Evolutionary conservation across 2,888 invertebrate genomes (phyloP).

Genomic region (Aquatica leii): DNA sequence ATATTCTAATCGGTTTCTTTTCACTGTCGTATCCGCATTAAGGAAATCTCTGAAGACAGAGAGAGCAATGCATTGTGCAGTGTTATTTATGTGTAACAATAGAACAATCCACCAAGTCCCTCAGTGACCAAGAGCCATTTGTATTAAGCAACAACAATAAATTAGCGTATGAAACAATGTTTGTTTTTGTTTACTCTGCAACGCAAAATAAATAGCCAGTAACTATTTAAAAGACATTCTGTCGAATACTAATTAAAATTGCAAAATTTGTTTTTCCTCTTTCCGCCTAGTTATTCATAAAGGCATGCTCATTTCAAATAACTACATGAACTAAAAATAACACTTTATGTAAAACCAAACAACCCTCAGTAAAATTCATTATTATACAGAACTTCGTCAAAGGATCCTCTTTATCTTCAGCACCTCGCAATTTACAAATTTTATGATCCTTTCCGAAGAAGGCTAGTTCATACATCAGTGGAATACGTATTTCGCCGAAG

Average conservation of each 20-base stretch:
- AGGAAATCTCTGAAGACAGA: slow-evolving; percentile 23
- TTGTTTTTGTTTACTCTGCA: not conserved
- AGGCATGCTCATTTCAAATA: slow-evolving; percentile 10
- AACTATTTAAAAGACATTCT: not conserved
- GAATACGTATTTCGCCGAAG: slow-evolving; percentile 41
- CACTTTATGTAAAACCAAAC: slow-evolving; percentile 27
- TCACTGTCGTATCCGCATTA: slow-evolving; percentile 14
- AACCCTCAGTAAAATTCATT: slow-evolving; percentile 27
- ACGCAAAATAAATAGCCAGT: not conserved
- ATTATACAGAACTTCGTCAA: slow-evolving; percentile 35
- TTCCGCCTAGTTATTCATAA: slow-evolving; percentile 22
- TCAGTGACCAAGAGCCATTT: slow-evolving; percentile 19
- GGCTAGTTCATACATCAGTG: slow-evolving; percentile 30
- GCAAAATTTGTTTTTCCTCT: slow-evolving; percentile 8
- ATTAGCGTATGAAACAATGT: slow-evolving; percentile 17
- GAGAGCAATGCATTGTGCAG: slow-evolving; percentile 25
- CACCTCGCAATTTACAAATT: slow-evolving; percentile 47
- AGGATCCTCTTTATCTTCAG: slow-evolving; percentile 38
- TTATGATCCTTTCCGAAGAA: slow-evolving; percentile 41
- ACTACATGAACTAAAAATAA: slow-evolving; percentile 21
- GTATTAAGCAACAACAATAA: slow-evolving; percentile 22
- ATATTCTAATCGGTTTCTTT: slow-evolving; percentile 13
- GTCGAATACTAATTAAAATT: slow-evolving; percentile 3
- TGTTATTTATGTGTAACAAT: slow-evolving; percentile 31
- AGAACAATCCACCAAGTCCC: slow-evolving; percentile 29